A percentile compares a stretch with the other conserved stretches of the same genome.
Evolutionary conservation across 2,888 invertebrate genomes (phyloP).

Genomic region (Drosophila prolongata): DNA sequence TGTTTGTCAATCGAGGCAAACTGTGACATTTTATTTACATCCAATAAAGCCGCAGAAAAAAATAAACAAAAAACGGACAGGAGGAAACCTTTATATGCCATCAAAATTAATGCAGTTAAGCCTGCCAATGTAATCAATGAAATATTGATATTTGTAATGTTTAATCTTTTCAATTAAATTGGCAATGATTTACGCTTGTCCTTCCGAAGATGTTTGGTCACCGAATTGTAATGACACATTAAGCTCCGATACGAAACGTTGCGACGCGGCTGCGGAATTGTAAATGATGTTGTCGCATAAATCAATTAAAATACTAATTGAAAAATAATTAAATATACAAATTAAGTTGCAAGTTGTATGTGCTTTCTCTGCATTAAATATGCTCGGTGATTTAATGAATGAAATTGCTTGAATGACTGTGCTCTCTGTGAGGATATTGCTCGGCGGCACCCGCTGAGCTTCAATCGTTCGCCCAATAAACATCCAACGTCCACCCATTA

Average conservation of each 20-base stretch:
- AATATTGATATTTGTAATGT: constrained; percentile 76
- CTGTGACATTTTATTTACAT: constrained; percentile 32
- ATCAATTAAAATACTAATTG: constrained; percentile 72
- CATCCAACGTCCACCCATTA: constrained; percentile 24
- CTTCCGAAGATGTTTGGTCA: constrained; percentile 34
- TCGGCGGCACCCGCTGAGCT: constrained; percentile 4
- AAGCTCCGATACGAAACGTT: constrained; percentile 14
- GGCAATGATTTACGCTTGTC: constrained; percentile 56
- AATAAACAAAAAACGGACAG: constrained; percentile 1
- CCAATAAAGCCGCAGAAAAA: constrained; percentile 9
- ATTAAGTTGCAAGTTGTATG: constrained; percentile 54
- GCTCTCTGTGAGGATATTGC: constrained; percentile 1
- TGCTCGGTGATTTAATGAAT: constrained; percentile 31
- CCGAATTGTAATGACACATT: constrained; percentile 40
- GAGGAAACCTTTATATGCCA: constrained; percentile 24
- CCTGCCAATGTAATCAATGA: constrained; percentile 57
- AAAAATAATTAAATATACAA: constrained; percentile 62
- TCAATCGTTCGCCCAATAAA: constrained; percentile 19
- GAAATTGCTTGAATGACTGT: constrained; percentile 6
- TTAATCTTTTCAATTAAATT: constrained; percentile 78
- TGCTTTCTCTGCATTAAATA: constrained; percentile 33
- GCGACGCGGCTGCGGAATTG: constrained; percentile 43
- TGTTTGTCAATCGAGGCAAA: constrained; percentile 23
- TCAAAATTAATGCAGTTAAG: constrained; percentile 61
- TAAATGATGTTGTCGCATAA: constrained; percentile 66